These are phyloP conservation scores for Platygyra sinensis DNA, from an alignment of 64 coral and sea anemone genomes.

Conservation along the genomic window DNA sequence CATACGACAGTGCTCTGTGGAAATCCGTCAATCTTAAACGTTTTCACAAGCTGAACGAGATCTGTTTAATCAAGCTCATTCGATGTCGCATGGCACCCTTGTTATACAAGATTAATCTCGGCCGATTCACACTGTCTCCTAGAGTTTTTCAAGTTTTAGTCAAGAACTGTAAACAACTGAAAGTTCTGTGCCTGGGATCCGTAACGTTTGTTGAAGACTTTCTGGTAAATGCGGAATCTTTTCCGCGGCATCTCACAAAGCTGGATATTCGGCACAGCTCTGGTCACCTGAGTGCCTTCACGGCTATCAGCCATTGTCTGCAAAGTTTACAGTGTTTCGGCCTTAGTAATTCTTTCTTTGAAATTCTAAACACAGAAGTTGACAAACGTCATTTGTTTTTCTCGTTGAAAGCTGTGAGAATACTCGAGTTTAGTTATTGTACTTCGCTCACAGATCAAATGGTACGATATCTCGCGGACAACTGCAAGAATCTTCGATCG, in stretches of 20 bases:
- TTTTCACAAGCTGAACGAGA: constrained; percentile 66
- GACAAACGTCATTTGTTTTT: constrained; percentile 56
- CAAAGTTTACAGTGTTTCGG: constrained; percentile 59
- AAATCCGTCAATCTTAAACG: constrained; percentile 62
- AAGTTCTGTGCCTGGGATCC: constrained; percentile 66
- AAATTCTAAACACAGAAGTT: constrained; percentile 25
- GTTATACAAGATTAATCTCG: constrained; percentile 67
- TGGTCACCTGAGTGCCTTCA: constrained; percentile 72
- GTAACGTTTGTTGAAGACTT: constrained; percentile 80
- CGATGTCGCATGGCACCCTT: constrained; percentile 66
- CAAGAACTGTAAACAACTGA: constrained; percentile 69
- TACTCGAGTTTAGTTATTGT: constrained; percentile 90
- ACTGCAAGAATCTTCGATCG: constrained; percentile 55
- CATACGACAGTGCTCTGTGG: constrained; percentile 91
- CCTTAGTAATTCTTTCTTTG: constrained; percentile 62
- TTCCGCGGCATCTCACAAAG: constrained; percentile 66
- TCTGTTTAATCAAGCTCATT: constrained; percentile 73
- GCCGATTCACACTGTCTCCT: constrained; percentile 70
- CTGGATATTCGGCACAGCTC: constrained; percentile 84
- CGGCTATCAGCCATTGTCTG: constrained; percentile 41
- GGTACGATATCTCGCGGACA: constrained; percentile 42
- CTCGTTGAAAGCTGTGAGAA: constrained; percentile 32
- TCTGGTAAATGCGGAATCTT: constrained; percentile 31
- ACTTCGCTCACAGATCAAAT: constrained; percentile 70
- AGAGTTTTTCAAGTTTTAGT: constrained; percentile 74